These are phyloP conservation scores for Salvelinus sp. DNA, from an alignment of 2,113 vertebrate genomes.

Conservation along the genomic window DNA sequence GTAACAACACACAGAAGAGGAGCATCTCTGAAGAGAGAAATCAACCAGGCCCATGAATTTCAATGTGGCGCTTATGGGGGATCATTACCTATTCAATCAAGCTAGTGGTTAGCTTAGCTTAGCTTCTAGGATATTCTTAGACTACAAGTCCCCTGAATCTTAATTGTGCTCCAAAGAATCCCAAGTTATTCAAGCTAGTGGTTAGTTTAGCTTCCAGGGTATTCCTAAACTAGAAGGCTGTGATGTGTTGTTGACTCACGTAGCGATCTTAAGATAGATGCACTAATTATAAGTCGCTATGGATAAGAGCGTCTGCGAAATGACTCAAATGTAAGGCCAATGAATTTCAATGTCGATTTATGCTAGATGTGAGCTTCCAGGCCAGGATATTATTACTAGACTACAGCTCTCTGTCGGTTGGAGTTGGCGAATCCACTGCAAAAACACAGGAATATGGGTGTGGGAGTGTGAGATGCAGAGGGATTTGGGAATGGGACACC, in stretches of 20 bases:
- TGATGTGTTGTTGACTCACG: background rate
- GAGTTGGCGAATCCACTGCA: slow-evolving; percentile 6
- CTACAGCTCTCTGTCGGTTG: background rate
- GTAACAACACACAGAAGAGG: background rate
- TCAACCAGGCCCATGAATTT: background rate
- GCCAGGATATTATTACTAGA: slow-evolving; percentile 15
- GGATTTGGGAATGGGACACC: slow-evolving; percentile 21
- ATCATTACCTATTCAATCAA: no score
- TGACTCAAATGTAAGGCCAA: no score
- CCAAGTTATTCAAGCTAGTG: no score
- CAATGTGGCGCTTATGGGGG: background rate
- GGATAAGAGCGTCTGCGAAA: no score
- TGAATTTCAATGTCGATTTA: background rate
- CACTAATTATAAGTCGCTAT: no score
- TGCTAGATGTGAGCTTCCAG: background rate
- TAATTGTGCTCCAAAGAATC: no score
- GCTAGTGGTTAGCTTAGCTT: no score
- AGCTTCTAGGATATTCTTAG: no score
- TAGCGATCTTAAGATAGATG: no score
- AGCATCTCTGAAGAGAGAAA: no score
- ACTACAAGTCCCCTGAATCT: background rate
- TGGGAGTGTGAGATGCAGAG: slow-evolving; percentile 25
- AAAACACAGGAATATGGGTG: slow-evolving; percentile 16
- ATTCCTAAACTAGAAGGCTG: slow-evolving; percentile 20
- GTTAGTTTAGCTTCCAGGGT: background rate